These are phyloP conservation scores for Peromyscus leucopus DNA, from an alignment of 2,113 vertebrate species.

Conservation along the genomic window DNA sequence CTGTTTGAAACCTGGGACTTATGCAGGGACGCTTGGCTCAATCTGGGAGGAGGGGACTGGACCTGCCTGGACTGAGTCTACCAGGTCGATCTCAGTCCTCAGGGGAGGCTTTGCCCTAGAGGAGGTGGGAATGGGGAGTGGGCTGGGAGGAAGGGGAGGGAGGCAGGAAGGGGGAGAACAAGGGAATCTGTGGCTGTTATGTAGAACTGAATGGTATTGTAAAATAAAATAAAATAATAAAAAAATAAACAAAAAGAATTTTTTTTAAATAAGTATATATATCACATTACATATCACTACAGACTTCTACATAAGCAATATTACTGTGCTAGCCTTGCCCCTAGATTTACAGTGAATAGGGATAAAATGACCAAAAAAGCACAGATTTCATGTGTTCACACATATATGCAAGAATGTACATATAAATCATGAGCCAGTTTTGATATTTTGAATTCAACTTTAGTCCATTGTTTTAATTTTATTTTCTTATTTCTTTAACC, in stretches of 20 bases:
- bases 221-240: too few relatives aligned
- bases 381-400: not conserved
- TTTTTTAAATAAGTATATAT: not conserved
- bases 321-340: not conserved
- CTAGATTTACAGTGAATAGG: not conserved
- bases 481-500: not conserved
- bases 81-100: too few relatives aligned
- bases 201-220: too few relatives aligned
- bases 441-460: conserved; percentile 20
- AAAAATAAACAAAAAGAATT: not conserved
- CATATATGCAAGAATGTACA: not conserved
- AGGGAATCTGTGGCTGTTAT: too few relatives aligned
- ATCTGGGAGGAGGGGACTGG: too few relatives aligned
- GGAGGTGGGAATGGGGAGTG: too few relatives aligned
- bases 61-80: too few relatives aligned
- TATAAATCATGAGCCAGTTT: not conserved
- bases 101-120: too few relatives aligned
- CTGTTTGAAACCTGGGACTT: too few relatives aligned
- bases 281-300: not conserved
- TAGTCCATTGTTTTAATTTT: not conserved
- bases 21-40: too few relatives aligned
- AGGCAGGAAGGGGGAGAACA: too few relatives aligned
- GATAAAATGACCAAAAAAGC: not conserved
- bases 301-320: not conserved
- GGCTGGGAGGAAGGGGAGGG: too few relatives aligned